These are phyloP conservation scores for Phyllostomus discolor DNA, from an alignment of 2,113 vertebrate genomes.

Conservation along the genomic window DNA sequence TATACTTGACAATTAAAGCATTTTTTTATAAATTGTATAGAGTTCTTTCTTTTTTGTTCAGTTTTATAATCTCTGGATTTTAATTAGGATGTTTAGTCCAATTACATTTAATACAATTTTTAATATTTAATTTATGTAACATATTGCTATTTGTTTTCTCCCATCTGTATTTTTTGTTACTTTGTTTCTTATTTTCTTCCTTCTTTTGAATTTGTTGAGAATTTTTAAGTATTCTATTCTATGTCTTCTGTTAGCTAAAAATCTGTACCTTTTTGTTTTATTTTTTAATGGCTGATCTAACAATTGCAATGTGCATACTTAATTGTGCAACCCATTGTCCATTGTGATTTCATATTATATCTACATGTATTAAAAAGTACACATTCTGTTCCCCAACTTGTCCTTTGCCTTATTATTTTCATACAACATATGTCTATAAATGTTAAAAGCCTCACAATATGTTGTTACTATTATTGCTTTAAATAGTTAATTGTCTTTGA, in stretches of 20 bases:
- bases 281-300: neutral
- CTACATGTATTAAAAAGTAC: neutral
- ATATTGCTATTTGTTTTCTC: constrained; percentile 5
- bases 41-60: neutral
- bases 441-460: neutral
- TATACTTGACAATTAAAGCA: neutral
- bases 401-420: neutral
- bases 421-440: neutral
- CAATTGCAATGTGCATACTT: neutral
- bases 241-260: neutral
- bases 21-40: neutral
- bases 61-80: constrained; percentile 25
- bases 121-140: neutral
- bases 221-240: neutral
- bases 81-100: neutral
- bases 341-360: neutral
- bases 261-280: neutral
- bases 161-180: neutral
- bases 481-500: neutral
- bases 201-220: neutral
- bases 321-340: neutral
- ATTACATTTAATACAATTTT: neutral
- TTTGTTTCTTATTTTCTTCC: neutral
- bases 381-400: neutral
- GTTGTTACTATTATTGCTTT: neutral